Conservation (phyloP, 1,140 invertebrate species). For the Fopius arisanus region DNA sequence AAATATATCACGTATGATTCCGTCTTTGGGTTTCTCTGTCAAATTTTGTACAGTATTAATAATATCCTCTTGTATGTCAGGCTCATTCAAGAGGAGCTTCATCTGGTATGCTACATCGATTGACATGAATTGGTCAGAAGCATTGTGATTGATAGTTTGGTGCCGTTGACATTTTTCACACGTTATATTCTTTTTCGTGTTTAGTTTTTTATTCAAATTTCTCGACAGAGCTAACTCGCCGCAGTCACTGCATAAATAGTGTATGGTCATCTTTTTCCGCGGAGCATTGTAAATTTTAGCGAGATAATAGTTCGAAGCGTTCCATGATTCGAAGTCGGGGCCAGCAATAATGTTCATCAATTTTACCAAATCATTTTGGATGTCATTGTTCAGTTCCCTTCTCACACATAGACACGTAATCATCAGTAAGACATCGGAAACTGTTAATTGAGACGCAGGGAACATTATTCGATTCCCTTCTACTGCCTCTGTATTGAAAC, state of each 20-base stretch:
- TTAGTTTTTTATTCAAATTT: neutral
- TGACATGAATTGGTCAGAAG: conserved; percentile 25
- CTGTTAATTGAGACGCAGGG: conserved; percentile 2
- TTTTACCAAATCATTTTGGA: conserved; percentile 17
- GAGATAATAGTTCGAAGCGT: conserved; percentile 24
- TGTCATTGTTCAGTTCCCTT: neutral
- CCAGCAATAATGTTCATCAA: conserved; percentile 23
- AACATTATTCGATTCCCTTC: conserved; percentile 20
- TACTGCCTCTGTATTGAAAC: too few species aligned
- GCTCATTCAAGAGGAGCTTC: conserved; percentile 9
- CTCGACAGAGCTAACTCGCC: neutral
- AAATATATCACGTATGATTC: conserved; percentile 22
- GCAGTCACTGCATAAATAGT: conserved; percentile 18
- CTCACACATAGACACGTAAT: neutral
- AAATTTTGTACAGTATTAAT: conserved; percentile 1
- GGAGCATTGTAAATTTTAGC: conserved; percentile 27
- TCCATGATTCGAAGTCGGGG: conserved; percentile 24
- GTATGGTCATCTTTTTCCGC: conserved; percentile 11
- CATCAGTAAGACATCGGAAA: conserved; percentile 21
- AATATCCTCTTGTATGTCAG: neutral
- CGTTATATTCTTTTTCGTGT: neutral
- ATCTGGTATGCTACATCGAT: conserved; percentile 31
- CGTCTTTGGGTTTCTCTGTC: neutral
- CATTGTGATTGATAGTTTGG: neutral
- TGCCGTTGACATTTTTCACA: conserved; percentile 12